phyloP scores from a whole-genome alignment of 2,888 invertebrate species.

The Perithous albicinctus region DNA sequence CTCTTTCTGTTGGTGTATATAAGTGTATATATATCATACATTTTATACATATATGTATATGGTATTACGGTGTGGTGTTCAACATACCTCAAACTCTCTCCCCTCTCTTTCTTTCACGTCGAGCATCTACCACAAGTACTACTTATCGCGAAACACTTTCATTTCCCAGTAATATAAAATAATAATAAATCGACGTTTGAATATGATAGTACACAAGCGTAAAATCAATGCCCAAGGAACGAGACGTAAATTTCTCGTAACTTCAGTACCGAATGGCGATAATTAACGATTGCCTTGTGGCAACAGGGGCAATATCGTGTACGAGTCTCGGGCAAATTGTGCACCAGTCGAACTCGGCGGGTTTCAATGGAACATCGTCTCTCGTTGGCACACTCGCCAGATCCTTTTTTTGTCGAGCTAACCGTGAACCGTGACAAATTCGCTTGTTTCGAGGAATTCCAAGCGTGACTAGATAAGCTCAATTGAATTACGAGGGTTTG shows the following conservation, averaged over 20 bases:
- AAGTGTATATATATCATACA: conserved; percentile 23
- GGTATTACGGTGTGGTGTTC: conserved; percentile 6
- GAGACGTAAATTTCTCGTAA: conserved; percentile 58
- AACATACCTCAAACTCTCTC: conserved; percentile 2
- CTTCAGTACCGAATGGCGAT: conserved; percentile 33
- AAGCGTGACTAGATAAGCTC: not conserved
- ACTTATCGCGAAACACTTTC: conserved; percentile 56
- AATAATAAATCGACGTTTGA: conserved; percentile 60
- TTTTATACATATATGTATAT: conserved; percentile 15
- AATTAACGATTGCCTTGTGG: conserved; percentile 45
- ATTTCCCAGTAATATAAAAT: conserved; percentile 55
- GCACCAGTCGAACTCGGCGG: not conserved
- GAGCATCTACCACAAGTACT: conserved; percentile 44
- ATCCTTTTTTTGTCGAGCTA: not conserved
- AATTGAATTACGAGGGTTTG: not conserved
- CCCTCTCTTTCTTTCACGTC: not conserved
- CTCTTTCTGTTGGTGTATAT: conserved; percentile 52
- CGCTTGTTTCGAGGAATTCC: conserved; percentile 20
- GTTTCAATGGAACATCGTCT: conserved; percentile 1
- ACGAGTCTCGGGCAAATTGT: not conserved
- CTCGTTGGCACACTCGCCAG: not conserved
- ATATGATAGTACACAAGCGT: conserved; percentile 42
- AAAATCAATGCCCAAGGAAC: conserved; percentile 60
- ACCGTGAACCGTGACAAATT: conserved; percentile 25
- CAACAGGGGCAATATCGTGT: conserved; percentile 9